Conservation (phyloP, 2,113 vertebrate species). For the Lanius ludovicianus region DNA sequence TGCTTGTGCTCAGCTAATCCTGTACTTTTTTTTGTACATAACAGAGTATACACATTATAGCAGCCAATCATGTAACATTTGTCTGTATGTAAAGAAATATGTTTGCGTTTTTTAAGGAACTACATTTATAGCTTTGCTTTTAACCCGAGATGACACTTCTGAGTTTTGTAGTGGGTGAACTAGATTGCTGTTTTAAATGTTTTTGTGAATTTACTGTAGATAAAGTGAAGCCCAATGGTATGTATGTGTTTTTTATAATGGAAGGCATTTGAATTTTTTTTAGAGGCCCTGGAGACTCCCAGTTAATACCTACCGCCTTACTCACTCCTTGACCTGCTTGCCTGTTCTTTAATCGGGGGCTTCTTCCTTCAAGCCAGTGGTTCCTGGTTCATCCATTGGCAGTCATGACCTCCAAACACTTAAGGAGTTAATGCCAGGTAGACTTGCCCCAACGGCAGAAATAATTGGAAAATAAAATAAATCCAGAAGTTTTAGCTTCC, state of each 20-base stretch:
- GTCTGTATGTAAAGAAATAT: conserved; percentile 76
- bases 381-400: conserved; percentile 37
- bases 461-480: neutral
- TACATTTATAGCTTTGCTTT: conserved; percentile 75
- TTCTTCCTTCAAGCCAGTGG: conserved; percentile 31
- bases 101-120: conserved; percentile 75
- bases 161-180: conserved; percentile 68
- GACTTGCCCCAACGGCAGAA: neutral
- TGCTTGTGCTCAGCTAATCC: conserved; percentile 73
- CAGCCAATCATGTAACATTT: conserved; percentile 73
- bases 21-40: conserved; percentile 75
- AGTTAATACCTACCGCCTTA: conserved; percentile 54
- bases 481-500: neutral
- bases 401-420: conserved; percentile 23
- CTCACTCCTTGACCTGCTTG: conserved; percentile 34
- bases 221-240: conserved; percentile 75
- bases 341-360: neutral
- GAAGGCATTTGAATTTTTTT: conserved; percentile 55
- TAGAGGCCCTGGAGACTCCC: conserved; percentile 55
- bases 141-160: conserved; percentile 63
- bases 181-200: conserved; percentile 61
- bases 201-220: conserved; percentile 79
- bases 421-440: conserved; percentile 12
- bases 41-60: conserved; percentile 74
- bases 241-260: conserved; percentile 82